These are phyloP conservation scores for Ceratitis capitata DNA, from an alignment of 1,140 invertebrate genomes.

Conservation along the genomic window DNA sequence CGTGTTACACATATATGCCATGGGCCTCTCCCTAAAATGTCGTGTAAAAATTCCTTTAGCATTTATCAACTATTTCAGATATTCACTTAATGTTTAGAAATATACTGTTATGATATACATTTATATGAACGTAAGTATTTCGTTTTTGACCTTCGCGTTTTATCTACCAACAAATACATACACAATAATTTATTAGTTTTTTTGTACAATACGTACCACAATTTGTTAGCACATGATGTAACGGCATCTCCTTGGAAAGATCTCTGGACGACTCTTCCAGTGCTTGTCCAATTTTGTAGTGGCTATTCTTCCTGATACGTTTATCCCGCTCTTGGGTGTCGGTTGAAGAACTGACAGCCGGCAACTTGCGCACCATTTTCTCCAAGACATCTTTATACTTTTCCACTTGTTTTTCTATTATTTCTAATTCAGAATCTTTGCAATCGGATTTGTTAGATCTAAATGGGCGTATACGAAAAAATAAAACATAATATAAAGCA, in stretches of 20 bases:
- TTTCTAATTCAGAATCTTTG: constrained; percentile 87
- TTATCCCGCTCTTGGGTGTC: constrained; percentile 78
- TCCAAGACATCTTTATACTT: constrained; percentile 79
- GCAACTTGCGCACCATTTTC: constrained; percentile 74
- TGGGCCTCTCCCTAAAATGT: background rate
- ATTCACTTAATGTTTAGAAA: background rate
- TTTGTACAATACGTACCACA: constrained; percentile 66
- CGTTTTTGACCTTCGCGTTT: no score
- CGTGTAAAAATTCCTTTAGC: background rate
- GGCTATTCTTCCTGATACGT: constrained; percentile 71
- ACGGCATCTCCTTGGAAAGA: constrained; percentile 69
- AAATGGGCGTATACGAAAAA: background rate
- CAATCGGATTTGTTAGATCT: constrained; percentile 79
- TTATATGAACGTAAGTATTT: no score
- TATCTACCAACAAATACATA: background rate
- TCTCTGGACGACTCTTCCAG: constrained; percentile 70
- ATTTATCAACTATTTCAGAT: background rate
- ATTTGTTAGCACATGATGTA: constrained; percentile 70
- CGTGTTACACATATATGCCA: background rate
- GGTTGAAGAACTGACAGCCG: constrained; percentile 63
- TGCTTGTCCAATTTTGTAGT: constrained; percentile 69
- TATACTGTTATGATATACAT: no score
- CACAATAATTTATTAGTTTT: background rate
- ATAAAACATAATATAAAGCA: background rate
- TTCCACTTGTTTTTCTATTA: constrained; percentile 87